Conservation (phyloP, 2,888 invertebrate species). For the Junonia oenone region DNA sequence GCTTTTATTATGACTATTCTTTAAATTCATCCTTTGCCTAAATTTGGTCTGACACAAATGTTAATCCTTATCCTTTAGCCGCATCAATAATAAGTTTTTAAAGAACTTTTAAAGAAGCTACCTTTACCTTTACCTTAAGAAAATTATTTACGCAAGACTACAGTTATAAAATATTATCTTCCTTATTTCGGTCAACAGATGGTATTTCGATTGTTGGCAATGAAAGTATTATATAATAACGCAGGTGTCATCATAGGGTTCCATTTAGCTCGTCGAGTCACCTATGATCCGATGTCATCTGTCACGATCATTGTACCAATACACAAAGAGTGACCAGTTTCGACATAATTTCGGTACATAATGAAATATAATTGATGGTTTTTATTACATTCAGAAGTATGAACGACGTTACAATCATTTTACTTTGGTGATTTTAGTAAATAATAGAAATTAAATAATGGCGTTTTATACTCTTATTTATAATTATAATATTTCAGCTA, state of each 20-base stretch:
- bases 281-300: neutral
- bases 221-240: constrained; percentile 17
- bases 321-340: constrained; percentile 4
- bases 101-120: neutral
- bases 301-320: neutral
- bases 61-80: too few species aligned
- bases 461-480: too few species aligned
- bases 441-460: too few species aligned
- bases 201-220: constrained; percentile 16
- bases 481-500: too few species aligned
- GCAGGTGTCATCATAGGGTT: neutral
- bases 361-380: constrained; percentile 1
- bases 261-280: neutral
- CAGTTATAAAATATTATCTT: neutral
- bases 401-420: neutral
- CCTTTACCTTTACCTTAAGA: neutral
- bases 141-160: neutral
- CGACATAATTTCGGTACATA: constrained; percentile 5
- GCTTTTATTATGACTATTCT: too few species aligned
- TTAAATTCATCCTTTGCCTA: too few species aligned
- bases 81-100: neutral
- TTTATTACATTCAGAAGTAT: neutral
- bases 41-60: too few species aligned
- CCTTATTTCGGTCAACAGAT: constrained; percentile 10
- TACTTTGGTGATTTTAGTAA: too few species aligned